Evolutionary conservation across 1,140 invertebrate species (phyloP).

Genomic region (Plectrocnemia conspersa): DNA sequence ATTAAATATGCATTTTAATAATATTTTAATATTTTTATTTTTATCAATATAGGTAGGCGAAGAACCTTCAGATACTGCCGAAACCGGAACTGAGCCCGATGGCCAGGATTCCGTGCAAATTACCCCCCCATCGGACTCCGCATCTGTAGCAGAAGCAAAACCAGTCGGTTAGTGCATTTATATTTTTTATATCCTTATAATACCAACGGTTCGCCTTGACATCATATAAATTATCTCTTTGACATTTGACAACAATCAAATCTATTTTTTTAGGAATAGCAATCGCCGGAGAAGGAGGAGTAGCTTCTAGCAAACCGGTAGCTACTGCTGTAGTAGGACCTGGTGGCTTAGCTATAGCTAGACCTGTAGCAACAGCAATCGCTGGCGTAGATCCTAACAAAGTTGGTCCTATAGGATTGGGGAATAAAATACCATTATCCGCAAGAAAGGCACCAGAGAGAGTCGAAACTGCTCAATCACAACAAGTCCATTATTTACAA

Average conservation of each 20-base stretch:
- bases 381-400: conserved; percentile 59
- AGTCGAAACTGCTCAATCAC: background rate
- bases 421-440: conserved; percentile 37
- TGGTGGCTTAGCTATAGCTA: conserved; percentile 60
- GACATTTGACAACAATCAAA: background rate
- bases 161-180: conserved; percentile 53
- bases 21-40: conserved; percentile 6
- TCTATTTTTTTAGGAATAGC: conserved; percentile 46
- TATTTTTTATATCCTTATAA: conserved; percentile 8
- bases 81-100: conserved; percentile 35
- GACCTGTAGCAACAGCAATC: conserved; percentile 65
- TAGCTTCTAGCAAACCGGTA: conserved; percentile 63
- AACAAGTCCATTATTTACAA: background rate
- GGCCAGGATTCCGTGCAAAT: conserved; percentile 43
- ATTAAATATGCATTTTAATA: conserved; percentile 10
- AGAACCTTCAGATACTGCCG: conserved; percentile 47
- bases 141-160: conserved; percentile 65
- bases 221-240: background rate
- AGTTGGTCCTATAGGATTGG: conserved; percentile 46
- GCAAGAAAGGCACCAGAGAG: background rate
- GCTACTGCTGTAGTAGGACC: conserved; percentile 63
- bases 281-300: conserved; percentile 59
- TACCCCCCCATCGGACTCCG: conserved; percentile 51
- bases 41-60: conserved; percentile 48
- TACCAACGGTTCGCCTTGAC: conserved; percentile 8